These are phyloP conservation scores for Cassiopea andromeda DNA, from an alignment of 30 jellyfish, hydroid and myxozoan species.

Conservation along the genomic window DNA sequence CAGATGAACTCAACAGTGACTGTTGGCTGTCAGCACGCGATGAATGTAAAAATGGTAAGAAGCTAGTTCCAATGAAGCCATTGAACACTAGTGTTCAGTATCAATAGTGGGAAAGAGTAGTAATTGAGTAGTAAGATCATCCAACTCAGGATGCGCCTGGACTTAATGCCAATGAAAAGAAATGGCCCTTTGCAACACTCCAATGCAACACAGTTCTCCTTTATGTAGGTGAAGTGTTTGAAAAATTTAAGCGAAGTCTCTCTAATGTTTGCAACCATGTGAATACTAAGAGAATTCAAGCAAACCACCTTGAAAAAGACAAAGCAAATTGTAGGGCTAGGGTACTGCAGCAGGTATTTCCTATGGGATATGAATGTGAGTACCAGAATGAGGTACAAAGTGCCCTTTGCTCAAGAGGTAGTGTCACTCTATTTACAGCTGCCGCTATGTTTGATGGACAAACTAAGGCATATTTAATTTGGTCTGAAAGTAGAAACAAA, in stretches of 20 bases:
- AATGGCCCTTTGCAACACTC: background rate
- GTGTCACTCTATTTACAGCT: conserved; percentile 42
- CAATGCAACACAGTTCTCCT: background rate
- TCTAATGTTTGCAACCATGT: conserved; percentile 33
- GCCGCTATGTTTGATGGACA: conserved; percentile 35
- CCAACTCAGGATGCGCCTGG: conserved; percentile 10
- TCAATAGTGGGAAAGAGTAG: conserved; percentile 17
- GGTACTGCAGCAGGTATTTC: conserved; percentile 58
- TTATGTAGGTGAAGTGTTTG: conserved; percentile 10
- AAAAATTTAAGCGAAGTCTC: conserved; percentile 5
- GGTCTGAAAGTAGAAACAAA: conserved; percentile 48
- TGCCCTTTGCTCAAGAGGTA: conserved; percentile 52
- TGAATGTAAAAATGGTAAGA: conserved; percentile 20
- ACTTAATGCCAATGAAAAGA: conserved; percentile 23
- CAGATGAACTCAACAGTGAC: conserved; percentile 34
- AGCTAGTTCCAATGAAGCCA: conserved; percentile 53
- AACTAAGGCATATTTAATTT: conserved; percentile 28
- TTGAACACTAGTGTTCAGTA: conserved; percentile 15
- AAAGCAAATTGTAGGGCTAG: conserved; percentile 42
- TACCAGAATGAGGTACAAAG: conserved; percentile 61
- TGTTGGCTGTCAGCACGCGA: conserved; percentile 42
- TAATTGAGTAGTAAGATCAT: conserved; percentile 15
- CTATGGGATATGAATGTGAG: conserved; percentile 57
- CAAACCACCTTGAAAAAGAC: conserved; percentile 56
- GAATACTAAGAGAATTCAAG: conserved; percentile 44